Evolutionary conservation across 2,888 invertebrate species (phyloP).

Genomic region (Agriopis marginaria): DNA sequence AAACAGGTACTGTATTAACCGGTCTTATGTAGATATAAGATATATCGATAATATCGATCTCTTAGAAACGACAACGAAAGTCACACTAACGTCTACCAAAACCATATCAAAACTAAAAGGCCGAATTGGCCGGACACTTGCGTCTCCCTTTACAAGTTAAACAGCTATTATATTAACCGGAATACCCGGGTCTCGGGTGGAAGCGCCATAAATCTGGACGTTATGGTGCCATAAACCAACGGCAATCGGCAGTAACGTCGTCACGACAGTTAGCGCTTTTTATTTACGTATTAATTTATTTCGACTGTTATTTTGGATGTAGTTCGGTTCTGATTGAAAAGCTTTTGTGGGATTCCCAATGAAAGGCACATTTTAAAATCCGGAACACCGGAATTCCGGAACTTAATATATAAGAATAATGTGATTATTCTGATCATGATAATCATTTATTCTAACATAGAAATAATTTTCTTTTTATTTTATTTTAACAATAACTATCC

Average conservation of each 20-base stretch:
- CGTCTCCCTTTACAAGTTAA: slow-evolving; percentile 37
- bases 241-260: slow-evolving; percentile 41
- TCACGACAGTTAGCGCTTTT: slow-evolving; percentile 45
- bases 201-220: slow-evolving; percentile 45
- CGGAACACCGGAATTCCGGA: too few relatives aligned
- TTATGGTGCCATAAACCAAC: slow-evolving; percentile 44
- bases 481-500: too few relatives aligned
- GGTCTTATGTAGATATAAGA: too few relatives aligned
- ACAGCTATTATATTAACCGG: slow-evolving; percentile 46
- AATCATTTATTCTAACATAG: too few relatives aligned
- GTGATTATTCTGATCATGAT: too few relatives aligned
- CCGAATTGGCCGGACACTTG: slow-evolving; percentile 14
- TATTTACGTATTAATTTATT: slow-evolving; percentile 43
- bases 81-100: not conserved
- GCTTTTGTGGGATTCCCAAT: not conserved
- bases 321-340: slow-evolving; percentile 6
- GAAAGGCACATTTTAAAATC: too few relatives aligned
- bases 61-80: not conserved
- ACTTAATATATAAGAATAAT: too few relatives aligned
- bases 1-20: too few relatives aligned
- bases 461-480: too few relatives aligned
- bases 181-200: slow-evolving; percentile 42
- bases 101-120: not conserved
- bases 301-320: slow-evolving; percentile 13
- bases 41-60: too few relatives aligned